Evolutionary conservation across 2,113 vertebrate species (phyloP).

Genomic region (Neotoma lepida): DNA sequence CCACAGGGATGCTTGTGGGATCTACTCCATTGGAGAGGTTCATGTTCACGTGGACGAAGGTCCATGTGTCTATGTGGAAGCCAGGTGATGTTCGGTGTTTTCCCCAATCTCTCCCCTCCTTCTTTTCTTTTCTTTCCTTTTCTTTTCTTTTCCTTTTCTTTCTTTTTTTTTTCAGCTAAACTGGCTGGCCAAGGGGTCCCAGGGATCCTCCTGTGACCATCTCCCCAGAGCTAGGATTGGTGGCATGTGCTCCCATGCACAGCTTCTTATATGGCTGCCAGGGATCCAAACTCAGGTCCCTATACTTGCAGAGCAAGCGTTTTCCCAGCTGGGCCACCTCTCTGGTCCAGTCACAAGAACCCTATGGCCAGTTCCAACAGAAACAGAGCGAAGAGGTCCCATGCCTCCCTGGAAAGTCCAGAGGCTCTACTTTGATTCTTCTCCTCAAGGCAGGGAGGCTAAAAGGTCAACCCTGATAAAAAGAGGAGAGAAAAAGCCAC

Average conservation of each 20-base stretch:
- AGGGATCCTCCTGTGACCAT: background rate
- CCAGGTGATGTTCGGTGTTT: background rate
- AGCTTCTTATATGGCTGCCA: background rate
- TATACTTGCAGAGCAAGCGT: background rate
- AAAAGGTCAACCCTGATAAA: background rate
- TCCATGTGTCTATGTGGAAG: no score
- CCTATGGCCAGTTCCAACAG: background rate
- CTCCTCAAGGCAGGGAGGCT: background rate
- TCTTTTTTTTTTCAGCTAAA: background rate
- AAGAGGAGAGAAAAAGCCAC: background rate
- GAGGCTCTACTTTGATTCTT: background rate
- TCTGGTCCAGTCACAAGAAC: background rate
- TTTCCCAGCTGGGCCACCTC: background rate
- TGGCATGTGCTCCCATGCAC: background rate
- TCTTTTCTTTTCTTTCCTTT: background rate
- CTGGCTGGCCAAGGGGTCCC: background rate
- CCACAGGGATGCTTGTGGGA: no score
- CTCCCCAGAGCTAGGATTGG: background rate
- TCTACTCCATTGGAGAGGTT: background rate
- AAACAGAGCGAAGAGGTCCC: background rate
- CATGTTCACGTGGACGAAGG: background rate
- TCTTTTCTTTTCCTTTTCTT: background rate
- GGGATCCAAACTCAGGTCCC: background rate
- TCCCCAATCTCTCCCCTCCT: background rate
- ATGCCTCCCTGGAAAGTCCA: rapidly evolving